A percentile compares a stretch with the other conserved stretches of the same genome.
phyloP scores from a whole-genome alignment of 2,113 vertebrate genomes.

The Chaetodon auriga region DNA sequence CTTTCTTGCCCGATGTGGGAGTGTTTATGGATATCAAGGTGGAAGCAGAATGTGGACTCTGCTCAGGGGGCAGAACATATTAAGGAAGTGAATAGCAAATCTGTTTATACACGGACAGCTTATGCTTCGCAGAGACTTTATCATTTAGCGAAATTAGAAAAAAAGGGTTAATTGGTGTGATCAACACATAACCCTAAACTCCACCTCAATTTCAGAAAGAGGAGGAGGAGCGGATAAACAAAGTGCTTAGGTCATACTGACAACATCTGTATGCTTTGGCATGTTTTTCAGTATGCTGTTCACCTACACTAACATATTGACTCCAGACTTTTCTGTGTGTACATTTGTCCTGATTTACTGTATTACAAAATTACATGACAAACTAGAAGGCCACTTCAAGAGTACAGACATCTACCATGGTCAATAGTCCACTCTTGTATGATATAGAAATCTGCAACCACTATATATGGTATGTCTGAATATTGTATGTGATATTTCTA shows the following conservation, averaged over 20 bases:
- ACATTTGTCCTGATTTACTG: not conserved
- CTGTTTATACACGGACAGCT: conserved; percentile 30
- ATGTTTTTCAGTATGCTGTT: not conserved
- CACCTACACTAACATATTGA: not conserved
- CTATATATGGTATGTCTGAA: too few species aligned
- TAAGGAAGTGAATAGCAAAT: conserved; percentile 21
- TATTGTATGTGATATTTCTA: too few species aligned
- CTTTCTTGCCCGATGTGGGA: conserved; percentile 19
- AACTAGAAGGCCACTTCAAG: not conserved
- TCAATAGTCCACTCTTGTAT: too few species aligned
- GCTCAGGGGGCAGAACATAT: conserved; percentile 25
- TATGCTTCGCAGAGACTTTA: not conserved
- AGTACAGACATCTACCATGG: too few species aligned
- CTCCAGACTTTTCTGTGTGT: not conserved
- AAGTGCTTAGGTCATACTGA: not conserved
- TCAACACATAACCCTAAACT: conserved; percentile 26
- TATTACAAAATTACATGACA: not conserved
- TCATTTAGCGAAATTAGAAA: conserved; percentile 31
- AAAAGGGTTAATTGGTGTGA: conserved; percentile 26
- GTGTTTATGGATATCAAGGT: conserved; percentile 32
- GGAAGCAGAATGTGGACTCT: conserved; percentile 17
- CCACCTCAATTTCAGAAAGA: not conserved
- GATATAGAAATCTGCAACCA: too few species aligned
- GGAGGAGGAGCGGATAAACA: not conserved
- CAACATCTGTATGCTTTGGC: not conserved